Evolutionary conservation across 1,140 invertebrate genomes (phyloP).

Genomic region (Cryptotermes secundus): DNA sequence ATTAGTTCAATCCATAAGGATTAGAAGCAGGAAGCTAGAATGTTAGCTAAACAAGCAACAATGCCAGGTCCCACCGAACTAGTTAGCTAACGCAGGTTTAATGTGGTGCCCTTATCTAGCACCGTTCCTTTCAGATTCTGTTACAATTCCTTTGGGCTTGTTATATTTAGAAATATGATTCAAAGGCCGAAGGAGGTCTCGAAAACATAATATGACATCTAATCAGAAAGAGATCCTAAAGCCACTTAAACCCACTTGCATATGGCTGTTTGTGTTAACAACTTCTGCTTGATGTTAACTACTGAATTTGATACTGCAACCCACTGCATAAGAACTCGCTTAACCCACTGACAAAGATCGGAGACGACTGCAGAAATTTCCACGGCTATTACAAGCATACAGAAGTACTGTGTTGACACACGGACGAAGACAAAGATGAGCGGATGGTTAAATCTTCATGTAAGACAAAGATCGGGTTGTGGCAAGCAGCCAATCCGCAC

Average conservation of each 20-base stretch:
- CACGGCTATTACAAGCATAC: not conserved
- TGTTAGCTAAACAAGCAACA: no score
- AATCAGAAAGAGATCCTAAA: not conserved
- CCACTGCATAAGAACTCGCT: not conserved
- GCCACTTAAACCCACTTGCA: not conserved
- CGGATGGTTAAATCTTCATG: not conserved
- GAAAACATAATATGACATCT: no score
- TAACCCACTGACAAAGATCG: not conserved
- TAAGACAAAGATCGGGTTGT: not conserved
- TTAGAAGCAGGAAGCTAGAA: no score
- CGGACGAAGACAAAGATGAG: not conserved
- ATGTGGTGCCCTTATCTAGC: no score
- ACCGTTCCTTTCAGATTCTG: no score
- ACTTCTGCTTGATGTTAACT: not conserved
- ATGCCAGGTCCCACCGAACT: no score
- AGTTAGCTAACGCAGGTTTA: no score
- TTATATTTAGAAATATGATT: no score
- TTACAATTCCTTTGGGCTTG: no score
- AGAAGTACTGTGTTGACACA: not conserved
- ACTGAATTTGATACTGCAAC: not conserved
- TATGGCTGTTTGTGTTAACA: not conserved
- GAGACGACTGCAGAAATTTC: not conserved
- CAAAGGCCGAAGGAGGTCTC: no score
- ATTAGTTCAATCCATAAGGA: no score
- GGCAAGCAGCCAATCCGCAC: constrained; percentile 15